These are phyloP conservation scores for Cybosia mesomella DNA, from an alignment of 2,888 invertebrate species.

Conservation along the genomic window DNA sequence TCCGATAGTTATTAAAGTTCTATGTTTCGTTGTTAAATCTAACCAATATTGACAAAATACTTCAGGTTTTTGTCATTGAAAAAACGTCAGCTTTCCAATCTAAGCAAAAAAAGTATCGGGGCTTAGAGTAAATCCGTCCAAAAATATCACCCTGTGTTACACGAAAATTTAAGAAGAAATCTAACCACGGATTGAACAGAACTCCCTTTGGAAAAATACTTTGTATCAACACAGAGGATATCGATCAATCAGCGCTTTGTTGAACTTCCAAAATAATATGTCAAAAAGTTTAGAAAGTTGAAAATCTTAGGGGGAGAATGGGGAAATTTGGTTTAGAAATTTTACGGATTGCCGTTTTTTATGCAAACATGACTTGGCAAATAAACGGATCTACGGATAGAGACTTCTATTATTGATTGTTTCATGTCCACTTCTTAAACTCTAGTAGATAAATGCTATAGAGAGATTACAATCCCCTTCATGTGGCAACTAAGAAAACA, in stretches of 20 bases:
- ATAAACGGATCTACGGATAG: neutral
- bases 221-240: slow-evolving; percentile 52
- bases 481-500: neutral
- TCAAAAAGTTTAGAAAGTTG: slow-evolving; percentile 41
- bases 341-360: slow-evolving; percentile 2
- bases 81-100: slow-evolving; percentile 15
- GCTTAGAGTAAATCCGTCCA: slow-evolving; percentile 20
- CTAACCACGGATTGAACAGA: slow-evolving; percentile 44
- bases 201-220: slow-evolving; percentile 48
- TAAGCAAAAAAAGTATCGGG: slow-evolving; percentile 12
- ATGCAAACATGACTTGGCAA: neutral
- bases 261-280: slow-evolving; percentile 51
- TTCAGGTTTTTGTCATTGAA: neutral
- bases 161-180: slow-evolving; percentile 50
- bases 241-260: slow-evolving; percentile 54
- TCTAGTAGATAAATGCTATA: neutral
- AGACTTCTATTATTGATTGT: neutral
- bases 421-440: neutral
- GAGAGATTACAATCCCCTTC: neutral
- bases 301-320: slow-evolving; percentile 22
- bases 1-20: neutral
- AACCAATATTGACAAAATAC: slow-evolving; percentile 11
- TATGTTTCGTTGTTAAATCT: neutral
- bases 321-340: slow-evolving; percentile 17
- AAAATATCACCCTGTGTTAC: slow-evolving; percentile 30